Percentiles rank a stretch among this genome's conserved stretches.
phyloP scores from a whole-genome alignment of 2,888 invertebrate genomes.

The Macaria liturata region DNA sequence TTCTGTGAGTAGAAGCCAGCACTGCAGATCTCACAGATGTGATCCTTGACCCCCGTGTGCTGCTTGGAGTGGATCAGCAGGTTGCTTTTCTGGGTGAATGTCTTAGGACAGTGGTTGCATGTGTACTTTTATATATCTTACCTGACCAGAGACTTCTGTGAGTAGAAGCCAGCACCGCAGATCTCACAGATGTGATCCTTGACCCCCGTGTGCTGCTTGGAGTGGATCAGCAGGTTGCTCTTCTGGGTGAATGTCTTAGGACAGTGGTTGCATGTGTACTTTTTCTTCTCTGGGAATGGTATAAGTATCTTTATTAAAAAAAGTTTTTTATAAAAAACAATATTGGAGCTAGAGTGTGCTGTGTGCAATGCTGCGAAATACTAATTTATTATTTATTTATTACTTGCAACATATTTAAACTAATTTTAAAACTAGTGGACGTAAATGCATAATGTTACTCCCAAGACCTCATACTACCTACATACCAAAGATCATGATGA shows the following conservation, averaged over 20 bases:
- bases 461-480: too few species aligned
- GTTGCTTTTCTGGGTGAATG: slow-evolving; percentile 75
- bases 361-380: too few species aligned
- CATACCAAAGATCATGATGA: too few species aligned
- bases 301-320: slow-evolving; percentile 70
- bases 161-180: slow-evolving; percentile 79
- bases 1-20: slow-evolving; percentile 78
- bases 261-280: slow-evolving; percentile 72
- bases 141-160: slow-evolving; percentile 77
- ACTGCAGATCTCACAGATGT: slow-evolving; percentile 79
- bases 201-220: slow-evolving; percentile 73
- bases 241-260: slow-evolving; percentile 74
- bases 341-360: too few species aligned
- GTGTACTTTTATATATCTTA: slow-evolving; percentile 69
- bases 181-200: slow-evolving; percentile 79
- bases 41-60: slow-evolving; percentile 75
- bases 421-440: too few species aligned
- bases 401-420: too few species aligned
- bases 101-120: slow-evolving; percentile 71
- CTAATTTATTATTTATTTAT: too few species aligned
- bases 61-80: slow-evolving; percentile 69
- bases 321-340: too few species aligned
- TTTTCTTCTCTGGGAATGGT: slow-evolving; percentile 68
- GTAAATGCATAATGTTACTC: too few species aligned
- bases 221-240: slow-evolving; percentile 65